Conservation (phyloP, 2,113 vertebrate species). For the Progne subis region DNA sequence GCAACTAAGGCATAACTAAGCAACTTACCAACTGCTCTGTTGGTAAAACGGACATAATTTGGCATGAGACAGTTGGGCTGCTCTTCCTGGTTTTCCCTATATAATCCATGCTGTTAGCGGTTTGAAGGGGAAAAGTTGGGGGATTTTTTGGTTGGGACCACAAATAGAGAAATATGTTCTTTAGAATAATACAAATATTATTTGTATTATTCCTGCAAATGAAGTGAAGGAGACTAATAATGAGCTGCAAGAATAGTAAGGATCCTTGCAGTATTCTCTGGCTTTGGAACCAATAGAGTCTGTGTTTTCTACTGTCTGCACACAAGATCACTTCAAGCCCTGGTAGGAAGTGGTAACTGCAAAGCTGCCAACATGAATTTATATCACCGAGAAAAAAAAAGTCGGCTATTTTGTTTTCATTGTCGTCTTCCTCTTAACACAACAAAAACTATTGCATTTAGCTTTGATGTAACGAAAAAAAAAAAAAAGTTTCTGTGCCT, state of each 20-base stretch:
- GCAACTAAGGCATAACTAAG: background rate
- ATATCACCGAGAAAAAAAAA: background rate
- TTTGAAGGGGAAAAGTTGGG: background rate
- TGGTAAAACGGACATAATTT: background rate
- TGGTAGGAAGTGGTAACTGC: background rate
- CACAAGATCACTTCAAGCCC: background rate
- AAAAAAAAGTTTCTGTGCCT: background rate
- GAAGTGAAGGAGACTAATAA: background rate
- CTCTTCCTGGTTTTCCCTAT: background rate
- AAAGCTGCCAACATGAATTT: background rate
- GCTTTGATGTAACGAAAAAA: background rate
- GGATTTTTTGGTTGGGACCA: background rate
- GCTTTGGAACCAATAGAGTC: background rate
- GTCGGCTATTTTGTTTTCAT: background rate
- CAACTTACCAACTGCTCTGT: background rate
- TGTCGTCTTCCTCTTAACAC: background rate
- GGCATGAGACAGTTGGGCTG: background rate
- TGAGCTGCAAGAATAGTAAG: background rate
- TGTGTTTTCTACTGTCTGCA: background rate
- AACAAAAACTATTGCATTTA: background rate
- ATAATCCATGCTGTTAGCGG: background rate
- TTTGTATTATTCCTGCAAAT: background rate
- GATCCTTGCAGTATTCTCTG: background rate
- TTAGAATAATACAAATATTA: background rate
- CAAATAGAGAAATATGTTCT: rapidly evolving